These are phyloP conservation scores for Anthrax anthrax DNA, from an alignment of 2,888 invertebrate species.

Conservation along the genomic window DNA sequence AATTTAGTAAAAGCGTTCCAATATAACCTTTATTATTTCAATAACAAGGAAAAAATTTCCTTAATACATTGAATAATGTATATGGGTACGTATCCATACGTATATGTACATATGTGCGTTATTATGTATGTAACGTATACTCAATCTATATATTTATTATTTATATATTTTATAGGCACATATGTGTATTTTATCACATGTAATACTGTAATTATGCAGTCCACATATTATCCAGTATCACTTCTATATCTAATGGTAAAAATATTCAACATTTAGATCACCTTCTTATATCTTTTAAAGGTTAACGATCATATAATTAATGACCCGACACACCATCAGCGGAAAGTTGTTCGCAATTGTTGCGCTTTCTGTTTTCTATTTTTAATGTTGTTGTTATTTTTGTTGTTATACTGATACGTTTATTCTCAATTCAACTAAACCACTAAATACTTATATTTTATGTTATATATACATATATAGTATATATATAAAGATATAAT, in stretches of 20 bases:
- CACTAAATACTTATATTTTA: too few species aligned
- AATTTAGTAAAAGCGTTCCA: constrained; percentile 1
- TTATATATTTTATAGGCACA: too few species aligned
- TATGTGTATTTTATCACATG: too few species aligned
- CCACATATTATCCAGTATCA: too few species aligned
- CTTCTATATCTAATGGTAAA: not conserved
- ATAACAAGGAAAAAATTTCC: too few species aligned
- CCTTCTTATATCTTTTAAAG: constrained; percentile 8
- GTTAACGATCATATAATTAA: constrained; percentile 19
- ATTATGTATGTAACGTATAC: constrained; percentile 1
- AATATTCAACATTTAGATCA: constrained; percentile 7
- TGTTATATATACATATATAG: too few species aligned
- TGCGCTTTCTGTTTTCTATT: not conserved
- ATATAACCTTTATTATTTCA: not conserved
- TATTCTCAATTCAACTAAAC: too few species aligned
- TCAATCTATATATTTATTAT: not conserved
- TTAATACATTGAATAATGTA: too few species aligned
- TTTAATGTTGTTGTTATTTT: not conserved
- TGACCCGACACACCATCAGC: constrained; percentile 17
- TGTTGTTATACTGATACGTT: not conserved
- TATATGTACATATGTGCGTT: too few species aligned
- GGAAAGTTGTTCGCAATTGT: constrained; percentile 4
- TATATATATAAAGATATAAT: too few species aligned
- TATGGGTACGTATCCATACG: too few species aligned
- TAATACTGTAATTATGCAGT: too few species aligned